Evolutionary conservation across 2,888 invertebrate genomes (phyloP).

Genomic region (Pteria penguin): DNA sequence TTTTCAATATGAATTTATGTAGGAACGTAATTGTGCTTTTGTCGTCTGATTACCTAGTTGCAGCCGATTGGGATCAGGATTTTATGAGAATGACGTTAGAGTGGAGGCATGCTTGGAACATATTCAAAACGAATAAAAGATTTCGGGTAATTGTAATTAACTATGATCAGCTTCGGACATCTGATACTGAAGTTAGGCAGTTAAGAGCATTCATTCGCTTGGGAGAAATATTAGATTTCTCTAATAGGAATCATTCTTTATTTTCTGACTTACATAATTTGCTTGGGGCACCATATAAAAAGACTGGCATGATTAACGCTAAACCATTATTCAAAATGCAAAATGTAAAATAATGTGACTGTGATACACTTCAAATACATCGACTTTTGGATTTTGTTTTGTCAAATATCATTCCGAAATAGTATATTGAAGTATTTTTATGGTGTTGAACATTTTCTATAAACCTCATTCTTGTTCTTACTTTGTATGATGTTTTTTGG

Average conservation of each 20-base stretch:
- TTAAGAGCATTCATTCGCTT: constrained; percentile 16
- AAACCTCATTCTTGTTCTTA: no score
- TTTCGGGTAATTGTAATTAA: constrained; percentile 4
- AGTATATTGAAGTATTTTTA: no score
- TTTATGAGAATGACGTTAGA: constrained; percentile 10
- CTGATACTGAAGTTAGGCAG: background rate
- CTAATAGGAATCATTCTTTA: background rate
- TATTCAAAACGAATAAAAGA: background rate
- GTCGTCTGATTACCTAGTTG: background rate
- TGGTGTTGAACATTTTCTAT: no score
- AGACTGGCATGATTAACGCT: no score
- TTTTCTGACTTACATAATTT: background rate
- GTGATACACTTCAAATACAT: no score
- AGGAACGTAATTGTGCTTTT: constrained; percentile 15
- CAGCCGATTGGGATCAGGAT: background rate
- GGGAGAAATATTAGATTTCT: constrained; percentile 13
- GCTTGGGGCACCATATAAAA: constrained; percentile 3
- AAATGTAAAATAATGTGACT: no score
- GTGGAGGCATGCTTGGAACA: constrained; percentile 30
- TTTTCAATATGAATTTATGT: background rate
- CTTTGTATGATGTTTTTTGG: no score
- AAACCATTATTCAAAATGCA: no score
- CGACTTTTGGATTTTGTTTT: no score
- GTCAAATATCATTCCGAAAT: no score
- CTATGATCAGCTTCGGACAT: constrained; percentile 1